Conservation (phyloP, 2,797 vertebrate species). For the Karalla daura region DNA sequence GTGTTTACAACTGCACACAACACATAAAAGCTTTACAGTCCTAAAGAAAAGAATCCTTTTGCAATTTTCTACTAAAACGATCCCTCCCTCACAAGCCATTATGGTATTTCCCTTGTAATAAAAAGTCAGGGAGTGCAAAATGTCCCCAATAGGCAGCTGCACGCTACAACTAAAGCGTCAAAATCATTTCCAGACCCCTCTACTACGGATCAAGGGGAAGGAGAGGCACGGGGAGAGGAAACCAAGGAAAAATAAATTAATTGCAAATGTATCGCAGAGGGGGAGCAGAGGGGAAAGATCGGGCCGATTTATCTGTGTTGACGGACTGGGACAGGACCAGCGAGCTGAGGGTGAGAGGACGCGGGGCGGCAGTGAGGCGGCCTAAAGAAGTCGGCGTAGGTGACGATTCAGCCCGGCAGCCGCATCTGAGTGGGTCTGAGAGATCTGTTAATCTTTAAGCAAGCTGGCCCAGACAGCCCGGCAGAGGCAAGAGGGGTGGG, state of each 20-base stretch:
- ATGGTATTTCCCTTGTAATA: conserved; percentile 67
- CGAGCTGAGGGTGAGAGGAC: conserved; percentile 29
- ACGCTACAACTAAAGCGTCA: conserved; percentile 76
- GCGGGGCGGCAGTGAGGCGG: conserved; percentile 41
- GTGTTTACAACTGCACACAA: conserved; percentile 60
- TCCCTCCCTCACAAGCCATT: conserved; percentile 45
- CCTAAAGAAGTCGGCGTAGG: conserved; percentile 28
- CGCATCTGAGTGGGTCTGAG: conserved; percentile 48
- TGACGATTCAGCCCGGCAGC: conserved; percentile 37
- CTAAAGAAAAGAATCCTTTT: conserved; percentile 41
- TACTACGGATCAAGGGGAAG: conserved; percentile 73
- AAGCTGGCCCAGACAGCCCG: too few relatives aligned
- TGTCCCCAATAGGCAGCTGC: conserved; percentile 76
- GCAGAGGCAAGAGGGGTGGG: conserved; percentile 22
- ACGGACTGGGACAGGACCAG: conserved; percentile 42
- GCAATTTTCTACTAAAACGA: conserved; percentile 49
- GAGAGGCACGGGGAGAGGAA: conserved; percentile 64
- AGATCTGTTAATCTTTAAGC: conserved; percentile 78
- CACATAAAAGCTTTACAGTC: conserved; percentile 60
- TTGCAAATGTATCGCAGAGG: conserved; percentile 80
- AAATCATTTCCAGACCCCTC: conserved; percentile 83
- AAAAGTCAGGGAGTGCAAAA: conserved; percentile 79
- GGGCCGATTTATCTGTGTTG: conserved; percentile 58
- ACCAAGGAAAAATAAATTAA: conserved; percentile 81
- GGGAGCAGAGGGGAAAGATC: conserved; percentile 52